These are phyloP conservation scores for Hippocampus barbouri DNA, from an alignment of 2,113 vertebrate genomes.

Conservation along the genomic window DNA sequence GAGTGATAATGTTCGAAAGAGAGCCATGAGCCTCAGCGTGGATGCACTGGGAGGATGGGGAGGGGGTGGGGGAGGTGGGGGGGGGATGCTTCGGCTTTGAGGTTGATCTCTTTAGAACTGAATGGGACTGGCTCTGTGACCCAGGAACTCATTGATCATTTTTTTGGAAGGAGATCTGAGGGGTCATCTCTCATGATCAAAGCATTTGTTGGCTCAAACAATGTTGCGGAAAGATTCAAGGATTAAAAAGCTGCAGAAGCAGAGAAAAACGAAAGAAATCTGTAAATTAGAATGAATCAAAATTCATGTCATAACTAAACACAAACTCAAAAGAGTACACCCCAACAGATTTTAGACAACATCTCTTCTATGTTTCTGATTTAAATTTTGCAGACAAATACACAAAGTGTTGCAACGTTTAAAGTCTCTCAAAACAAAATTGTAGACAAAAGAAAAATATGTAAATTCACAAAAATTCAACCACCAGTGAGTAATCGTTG, in stretches of 20 bases:
- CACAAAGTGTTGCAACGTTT: no score
- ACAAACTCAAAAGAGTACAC: no score
- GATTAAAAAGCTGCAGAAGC: background rate
- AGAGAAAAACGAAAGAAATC: no score
- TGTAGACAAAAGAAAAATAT: no score
- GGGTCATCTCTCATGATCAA: background rate
- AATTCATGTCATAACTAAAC: background rate
- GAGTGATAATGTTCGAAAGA: constrained; percentile 36
- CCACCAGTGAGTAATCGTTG: no score
- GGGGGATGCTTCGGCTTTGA: constrained; percentile 24
- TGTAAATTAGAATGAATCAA: background rate
- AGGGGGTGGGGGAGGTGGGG: no score
- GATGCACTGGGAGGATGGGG: constrained; percentile 23
- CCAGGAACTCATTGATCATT: background rate
- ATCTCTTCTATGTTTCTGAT: no score
- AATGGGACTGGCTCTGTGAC: background rate
- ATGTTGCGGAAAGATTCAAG: background rate
- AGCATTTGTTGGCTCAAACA: background rate
- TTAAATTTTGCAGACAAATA: no score
- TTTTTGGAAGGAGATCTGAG: background rate
- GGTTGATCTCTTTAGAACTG: constrained; percentile 26
- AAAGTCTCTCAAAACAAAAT: no score
- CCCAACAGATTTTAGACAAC: no score
- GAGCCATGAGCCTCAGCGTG: constrained; percentile 4
- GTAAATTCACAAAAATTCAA: no score